Conservation (phyloP, 2,888 invertebrate genomes). For the Acleris cristana region DNA sequence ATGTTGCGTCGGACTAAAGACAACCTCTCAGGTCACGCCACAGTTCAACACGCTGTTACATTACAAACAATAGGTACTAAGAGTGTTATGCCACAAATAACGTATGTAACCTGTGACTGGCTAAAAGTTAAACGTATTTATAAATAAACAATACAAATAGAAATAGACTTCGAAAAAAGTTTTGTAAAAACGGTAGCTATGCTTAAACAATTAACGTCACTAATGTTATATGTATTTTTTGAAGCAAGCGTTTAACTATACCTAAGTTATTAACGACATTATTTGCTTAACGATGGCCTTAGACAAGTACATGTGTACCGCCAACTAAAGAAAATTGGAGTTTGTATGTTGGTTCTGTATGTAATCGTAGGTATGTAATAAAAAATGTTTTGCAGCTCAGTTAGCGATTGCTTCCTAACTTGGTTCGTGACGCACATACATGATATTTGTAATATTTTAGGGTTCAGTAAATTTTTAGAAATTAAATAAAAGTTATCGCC, state of each 20-base stretch:
- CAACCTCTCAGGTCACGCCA: too few species aligned
- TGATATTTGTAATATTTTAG: conserved; percentile 1
- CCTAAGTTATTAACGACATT: conserved; percentile 4
- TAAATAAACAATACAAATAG: too few species aligned
- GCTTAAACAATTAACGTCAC: too few species aligned
- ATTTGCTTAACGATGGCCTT: conserved; percentile 16
- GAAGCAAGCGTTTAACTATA: conserved; percentile 7
- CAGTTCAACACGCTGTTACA: too few species aligned
- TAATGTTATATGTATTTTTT: background rate
- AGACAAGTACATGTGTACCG: conserved; percentile 4
- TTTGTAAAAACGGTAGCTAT: too few species aligned
- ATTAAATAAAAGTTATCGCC: too few species aligned
- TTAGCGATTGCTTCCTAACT: conserved; percentile 30
- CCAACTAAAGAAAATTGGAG: conserved; percentile 16
- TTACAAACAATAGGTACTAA: too few species aligned
- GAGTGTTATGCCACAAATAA: background rate
- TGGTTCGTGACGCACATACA: conserved; percentile 23
- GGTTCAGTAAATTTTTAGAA: background rate
- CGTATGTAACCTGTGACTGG: background rate
- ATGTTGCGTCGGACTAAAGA: too few species aligned
- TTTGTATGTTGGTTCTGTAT: conserved; percentile 3
- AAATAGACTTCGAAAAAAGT: too few species aligned
- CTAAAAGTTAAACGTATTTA: too few species aligned
- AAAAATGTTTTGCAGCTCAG: conserved; percentile 21
- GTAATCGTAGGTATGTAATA: conserved; percentile 1